A percentile compares a stretch with the other conserved stretches of the same genome.
Conservation (phyloP, 2,888 invertebrate genomes). For the Marronus borbonicus region DNA sequence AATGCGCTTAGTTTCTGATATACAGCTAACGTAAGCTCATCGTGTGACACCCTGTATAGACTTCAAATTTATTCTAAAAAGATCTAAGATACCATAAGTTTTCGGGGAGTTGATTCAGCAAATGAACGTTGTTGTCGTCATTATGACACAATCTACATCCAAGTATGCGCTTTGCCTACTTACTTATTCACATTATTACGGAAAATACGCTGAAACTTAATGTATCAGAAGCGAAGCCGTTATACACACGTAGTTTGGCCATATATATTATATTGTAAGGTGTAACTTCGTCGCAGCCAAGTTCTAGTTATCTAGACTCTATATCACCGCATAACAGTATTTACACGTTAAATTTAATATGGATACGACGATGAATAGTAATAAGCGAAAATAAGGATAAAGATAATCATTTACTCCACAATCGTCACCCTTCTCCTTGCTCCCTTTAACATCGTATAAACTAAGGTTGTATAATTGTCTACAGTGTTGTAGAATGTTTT, state of each 20-base stretch:
- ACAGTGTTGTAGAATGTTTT: too few relatives aligned
- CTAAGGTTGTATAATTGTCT: too few relatives aligned
- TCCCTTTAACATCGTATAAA: too few relatives aligned
- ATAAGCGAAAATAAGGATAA: neutral
- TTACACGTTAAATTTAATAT: conserved; percentile 2
- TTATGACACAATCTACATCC: neutral
- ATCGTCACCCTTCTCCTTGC: too few relatives aligned
- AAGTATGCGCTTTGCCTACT: neutral
- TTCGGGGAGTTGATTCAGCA: neutral
- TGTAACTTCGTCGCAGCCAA: neutral
- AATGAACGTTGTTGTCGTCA: neutral
- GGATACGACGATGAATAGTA: neutral
- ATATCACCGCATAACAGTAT: conserved; percentile 1
- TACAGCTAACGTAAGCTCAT: too few relatives aligned
- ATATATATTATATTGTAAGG: neutral
- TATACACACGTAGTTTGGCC: neutral
- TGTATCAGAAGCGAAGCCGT: neutral
- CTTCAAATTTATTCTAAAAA: neutral
- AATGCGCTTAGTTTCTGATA: too few relatives aligned
- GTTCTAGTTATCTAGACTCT: neutral
- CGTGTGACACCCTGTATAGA: neutral
- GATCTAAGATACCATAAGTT: neutral
- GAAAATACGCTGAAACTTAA: neutral
- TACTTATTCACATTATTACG: neutral
- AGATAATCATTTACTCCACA: too few relatives aligned